Evolutionary conservation across 2,888 invertebrate genomes (phyloP), one percentile per base, ranked within the genome.

Genomic region (Endotricha flammealis): DNA sequence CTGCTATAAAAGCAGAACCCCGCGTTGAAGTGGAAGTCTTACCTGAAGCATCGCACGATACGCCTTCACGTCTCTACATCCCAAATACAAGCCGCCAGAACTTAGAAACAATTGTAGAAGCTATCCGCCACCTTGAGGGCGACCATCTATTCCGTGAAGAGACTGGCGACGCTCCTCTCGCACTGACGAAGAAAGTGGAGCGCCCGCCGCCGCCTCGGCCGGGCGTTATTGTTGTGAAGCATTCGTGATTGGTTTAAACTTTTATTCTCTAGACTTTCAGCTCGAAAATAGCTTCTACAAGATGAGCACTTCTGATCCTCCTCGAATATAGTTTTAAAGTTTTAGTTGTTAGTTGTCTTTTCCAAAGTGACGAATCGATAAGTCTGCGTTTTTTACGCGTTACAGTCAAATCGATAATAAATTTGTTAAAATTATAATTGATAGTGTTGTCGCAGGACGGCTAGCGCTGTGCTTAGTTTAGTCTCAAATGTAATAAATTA

Each of bases 61-160:
- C 70, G 2, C 67, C 82, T 0, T 76, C 86, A 23, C 76, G 87
- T 4, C 60, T 87, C 20, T 87, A 87, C 54, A 64, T 83, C 12
- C 83, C 87, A 11, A 87, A 82, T 51, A 94, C 94, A 33, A 96
- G 96, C 45, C 92, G 97, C 36, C 96, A 97, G 75, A 98, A 98
- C 77, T 89, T 99, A 57, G 98, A 99, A 80, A 98, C 98, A 8
- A 98, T 99, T 52, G 97, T 99, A 23, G 98, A 99, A 77, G 99
- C 99, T 37, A 99, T 99, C 64, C 92, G 98, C 23, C 98, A 99
- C 72, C 87, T 99, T 51, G 99, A 99, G 74, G 98, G 98, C 24
- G 98, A 97, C 73, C 96, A 96, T 74, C 86, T 97, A 67, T 97
- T 97, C 81, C 91, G 92, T 47, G 96, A 96, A 59, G 92, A 91